phyloP scores from a whole-genome alignment of 2,797 vertebrate species.

The Myripristis murdjan region DNA sequence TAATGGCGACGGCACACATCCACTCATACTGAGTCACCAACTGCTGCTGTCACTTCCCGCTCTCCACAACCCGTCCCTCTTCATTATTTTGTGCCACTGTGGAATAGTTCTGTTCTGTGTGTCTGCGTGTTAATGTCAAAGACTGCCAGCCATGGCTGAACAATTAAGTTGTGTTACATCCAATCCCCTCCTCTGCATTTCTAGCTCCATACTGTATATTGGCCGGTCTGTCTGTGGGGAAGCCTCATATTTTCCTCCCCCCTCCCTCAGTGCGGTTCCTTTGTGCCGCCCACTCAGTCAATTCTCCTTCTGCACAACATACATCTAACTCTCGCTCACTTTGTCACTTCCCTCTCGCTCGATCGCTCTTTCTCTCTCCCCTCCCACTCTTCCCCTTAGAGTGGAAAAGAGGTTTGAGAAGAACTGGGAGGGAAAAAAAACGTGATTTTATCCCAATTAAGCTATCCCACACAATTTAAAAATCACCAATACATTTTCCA shows the following conservation, averaged over 20 bases:
- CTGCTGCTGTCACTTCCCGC: constrained; percentile 31
- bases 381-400: constrained; percentile 39
- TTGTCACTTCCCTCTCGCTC: not conserved
- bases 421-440: constrained; percentile 21
- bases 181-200: constrained; percentile 36
- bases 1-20: constrained; percentile 54
- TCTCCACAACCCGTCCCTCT: constrained; percentile 40
- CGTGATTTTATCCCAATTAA: constrained; percentile 51
- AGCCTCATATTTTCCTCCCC: constrained; percentile 19
- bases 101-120: constrained; percentile 39
- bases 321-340: constrained; percentile 27
- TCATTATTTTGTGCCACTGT: constrained; percentile 51
- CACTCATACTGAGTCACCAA: constrained; percentile 48
- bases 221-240: constrained; percentile 37
- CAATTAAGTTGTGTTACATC: constrained; percentile 54
- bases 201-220: constrained; percentile 32
- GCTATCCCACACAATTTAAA: constrained; percentile 19
- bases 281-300: constrained; percentile 59
- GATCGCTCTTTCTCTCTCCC: constrained; percentile 12
- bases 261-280: constrained; percentile 22
- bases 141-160: constrained; percentile 41
- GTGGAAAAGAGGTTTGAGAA: constrained; percentile 1
- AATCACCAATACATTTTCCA: constrained; percentile 38
- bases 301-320: constrained; percentile 51
- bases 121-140: constrained; percentile 42